phyloP scores from a whole-genome alignment of 1,140 invertebrate species.

The Cepaea nemoralis region DNA sequence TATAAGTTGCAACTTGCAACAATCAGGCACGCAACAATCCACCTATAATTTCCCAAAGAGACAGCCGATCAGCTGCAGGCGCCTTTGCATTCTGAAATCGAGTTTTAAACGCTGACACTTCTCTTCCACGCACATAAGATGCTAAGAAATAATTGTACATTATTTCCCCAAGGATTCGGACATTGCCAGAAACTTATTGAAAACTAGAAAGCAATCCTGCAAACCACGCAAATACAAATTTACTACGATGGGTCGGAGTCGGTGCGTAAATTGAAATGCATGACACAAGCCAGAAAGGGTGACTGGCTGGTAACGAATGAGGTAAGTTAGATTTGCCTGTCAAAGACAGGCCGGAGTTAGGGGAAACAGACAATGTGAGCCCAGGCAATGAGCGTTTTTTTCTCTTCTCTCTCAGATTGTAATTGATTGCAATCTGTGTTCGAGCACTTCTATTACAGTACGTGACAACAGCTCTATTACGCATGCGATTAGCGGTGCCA shows the following conservation, averaged over 20 bases:
- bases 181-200: neutral
- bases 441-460: neutral
- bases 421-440: constrained; percentile 34
- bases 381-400: constrained; percentile 12
- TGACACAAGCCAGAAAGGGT: neutral
- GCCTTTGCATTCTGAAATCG: too few relatives aligned
- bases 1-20: too few relatives aligned
- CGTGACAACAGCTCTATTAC: constrained; percentile 20
- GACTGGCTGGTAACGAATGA: neutral
- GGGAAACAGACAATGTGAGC: neutral
- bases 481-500: constrained; percentile 29
- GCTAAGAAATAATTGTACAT: neutral
- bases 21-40: too few relatives aligned
- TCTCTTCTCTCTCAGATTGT: constrained; percentile 7
- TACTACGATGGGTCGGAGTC: neutral
- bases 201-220: neutral
- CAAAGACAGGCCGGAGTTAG: too few relatives aligned
- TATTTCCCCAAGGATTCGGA: neutral
- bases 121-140: too few relatives aligned
- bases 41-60: too few relatives aligned
- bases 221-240: neutral
- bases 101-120: too few relatives aligned
- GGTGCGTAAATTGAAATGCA: neutral
- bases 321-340: neutral
- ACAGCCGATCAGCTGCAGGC: too few relatives aligned